phyloP scores from a whole-genome alignment of 2,797 vertebrate genomes.

The Hafferia zeledoni region DNA sequence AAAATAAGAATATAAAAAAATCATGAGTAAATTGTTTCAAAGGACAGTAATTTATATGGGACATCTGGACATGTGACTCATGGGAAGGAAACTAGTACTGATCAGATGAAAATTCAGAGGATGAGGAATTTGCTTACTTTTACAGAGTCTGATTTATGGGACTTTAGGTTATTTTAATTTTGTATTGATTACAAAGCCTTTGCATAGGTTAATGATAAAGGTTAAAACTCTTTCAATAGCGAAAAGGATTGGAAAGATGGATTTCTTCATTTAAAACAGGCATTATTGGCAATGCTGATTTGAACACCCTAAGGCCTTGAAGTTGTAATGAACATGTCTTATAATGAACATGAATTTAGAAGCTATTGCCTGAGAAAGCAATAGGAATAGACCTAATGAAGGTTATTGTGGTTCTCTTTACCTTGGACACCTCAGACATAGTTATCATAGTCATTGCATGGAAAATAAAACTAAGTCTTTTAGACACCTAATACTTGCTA shows the following conservation, averaged over 20 bases:
- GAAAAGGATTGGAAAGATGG: slow-evolving; percentile 27
- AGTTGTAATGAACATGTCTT: neutral
- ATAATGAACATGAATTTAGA: neutral
- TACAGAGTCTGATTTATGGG: slow-evolving; percentile 2
- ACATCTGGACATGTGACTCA: neutral
- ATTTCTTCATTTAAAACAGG: slow-evolving; percentile 32
- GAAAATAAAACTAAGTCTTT: neutral
- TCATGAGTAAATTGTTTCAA: neutral
- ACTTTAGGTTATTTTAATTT: slow-evolving; percentile 17
- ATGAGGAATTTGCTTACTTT: slow-evolving; percentile 40
- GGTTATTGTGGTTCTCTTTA: neutral
- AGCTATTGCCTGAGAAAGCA: neutral
- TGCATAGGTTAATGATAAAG: slow-evolving; percentile 45
- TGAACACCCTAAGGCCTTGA: neutral
- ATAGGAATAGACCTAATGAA: neutral
- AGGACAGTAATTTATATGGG: neutral
- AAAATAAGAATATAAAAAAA: neutral
- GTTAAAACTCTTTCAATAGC: neutral
- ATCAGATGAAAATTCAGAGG: slow-evolving; percentile 26
- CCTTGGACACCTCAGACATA: neutral
- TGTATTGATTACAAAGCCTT: slow-evolving; percentile 19
- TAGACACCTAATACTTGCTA: neutral
- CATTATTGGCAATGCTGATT: slow-evolving; percentile 20
- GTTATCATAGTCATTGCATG: neutral
- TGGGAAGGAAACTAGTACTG: neutral